Conservation (phyloP, 2,113 vertebrate genomes). For the Climacteris rufus region DNA sequence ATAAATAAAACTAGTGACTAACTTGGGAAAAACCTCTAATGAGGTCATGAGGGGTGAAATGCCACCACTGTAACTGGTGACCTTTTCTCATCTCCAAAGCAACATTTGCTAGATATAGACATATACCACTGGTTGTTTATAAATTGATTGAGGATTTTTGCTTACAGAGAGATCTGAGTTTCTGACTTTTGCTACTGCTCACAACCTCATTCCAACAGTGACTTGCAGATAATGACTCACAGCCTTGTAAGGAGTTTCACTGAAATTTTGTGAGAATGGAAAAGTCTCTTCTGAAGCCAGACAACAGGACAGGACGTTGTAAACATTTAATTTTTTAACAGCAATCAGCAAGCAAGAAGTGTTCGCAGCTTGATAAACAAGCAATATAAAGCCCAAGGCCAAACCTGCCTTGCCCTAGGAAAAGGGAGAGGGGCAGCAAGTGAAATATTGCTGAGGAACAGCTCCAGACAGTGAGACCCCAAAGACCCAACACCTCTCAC, state of each 20-base stretch:
- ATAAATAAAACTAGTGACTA: not conserved
- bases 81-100: not conserved
- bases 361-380: not conserved
- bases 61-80: not conserved
- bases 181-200: not conserved
- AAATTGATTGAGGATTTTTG: not conserved
- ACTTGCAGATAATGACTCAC: not conserved
- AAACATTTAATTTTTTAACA: not conserved
- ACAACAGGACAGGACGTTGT: not conserved
- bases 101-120: not conserved
- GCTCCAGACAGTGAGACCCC: not conserved
- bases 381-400: not conserved
- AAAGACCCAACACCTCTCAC: rapidly evolving
- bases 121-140: not conserved
- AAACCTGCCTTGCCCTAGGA: not conserved
- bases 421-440: not conserved
- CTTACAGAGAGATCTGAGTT: not conserved
- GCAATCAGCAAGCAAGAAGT: not conserved
- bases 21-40: not conserved
- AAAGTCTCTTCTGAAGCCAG: not conserved
- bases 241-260: not conserved
- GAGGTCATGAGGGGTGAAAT: not conserved
- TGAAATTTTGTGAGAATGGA: not conserved
- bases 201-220: not conserved
- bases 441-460: not conserved